Conservation (phyloP, 2,797 vertebrate species). For the Gobio occitaniae region DNA sequence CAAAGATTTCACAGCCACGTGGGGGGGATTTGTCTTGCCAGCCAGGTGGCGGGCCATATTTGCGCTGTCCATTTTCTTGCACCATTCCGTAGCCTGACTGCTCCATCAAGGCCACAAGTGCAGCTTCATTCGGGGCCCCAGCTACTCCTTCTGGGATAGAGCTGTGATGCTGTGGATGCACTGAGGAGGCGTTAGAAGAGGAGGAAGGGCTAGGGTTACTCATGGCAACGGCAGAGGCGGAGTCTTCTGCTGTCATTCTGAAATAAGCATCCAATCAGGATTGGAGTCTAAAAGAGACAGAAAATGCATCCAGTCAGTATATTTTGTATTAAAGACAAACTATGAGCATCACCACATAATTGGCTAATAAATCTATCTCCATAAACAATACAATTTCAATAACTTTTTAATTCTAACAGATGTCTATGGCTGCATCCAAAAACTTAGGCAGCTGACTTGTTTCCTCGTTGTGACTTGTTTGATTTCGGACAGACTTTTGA, state of each 20-base stretch:
- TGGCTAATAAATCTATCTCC: not conserved
- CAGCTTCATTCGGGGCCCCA: constrained; percentile 88
- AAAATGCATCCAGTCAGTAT: constrained; percentile 28
- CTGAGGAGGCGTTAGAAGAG: constrained; percentile 68
- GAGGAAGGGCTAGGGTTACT: constrained; percentile 81
- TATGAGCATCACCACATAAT: not conserved
- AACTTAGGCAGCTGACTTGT: no score
- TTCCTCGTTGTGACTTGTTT: no score
- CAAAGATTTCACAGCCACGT: constrained; percentile 96
- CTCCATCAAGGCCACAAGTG: constrained; percentile 90
- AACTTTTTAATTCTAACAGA: not conserved
- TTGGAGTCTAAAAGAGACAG: constrained; percentile 73
- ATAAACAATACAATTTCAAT: not conserved
- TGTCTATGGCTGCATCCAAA: no score
- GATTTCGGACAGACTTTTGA: no score
- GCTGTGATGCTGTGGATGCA: constrained; percentile 75
- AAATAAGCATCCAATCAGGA: constrained; percentile 89
- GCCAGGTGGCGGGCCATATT: constrained; percentile 93
- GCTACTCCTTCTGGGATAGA: constrained; percentile 88
- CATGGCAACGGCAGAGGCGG: constrained; percentile 88
- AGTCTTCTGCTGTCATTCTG: constrained; percentile 99
- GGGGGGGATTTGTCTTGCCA: constrained; percentile 91
- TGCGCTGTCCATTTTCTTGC: constrained; percentile 97
- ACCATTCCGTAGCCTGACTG: constrained; percentile 94
- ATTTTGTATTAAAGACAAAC: not conserved